Base-by-base conservation (phyloP, 2,113 vertebrate species). In the Myiagra hebetior region DNA sequence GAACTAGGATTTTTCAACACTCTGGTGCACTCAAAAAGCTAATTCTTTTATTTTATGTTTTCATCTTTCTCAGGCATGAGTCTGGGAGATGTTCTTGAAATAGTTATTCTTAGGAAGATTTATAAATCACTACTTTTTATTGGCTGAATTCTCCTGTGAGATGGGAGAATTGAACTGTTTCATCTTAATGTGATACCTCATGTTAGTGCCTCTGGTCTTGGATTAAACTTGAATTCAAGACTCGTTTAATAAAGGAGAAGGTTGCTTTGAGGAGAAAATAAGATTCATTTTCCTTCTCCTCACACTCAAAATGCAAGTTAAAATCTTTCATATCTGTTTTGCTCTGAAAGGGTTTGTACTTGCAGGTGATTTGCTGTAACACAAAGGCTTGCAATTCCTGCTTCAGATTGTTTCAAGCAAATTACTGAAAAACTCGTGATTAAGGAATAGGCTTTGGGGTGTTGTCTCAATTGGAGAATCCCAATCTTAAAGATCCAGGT, bases 181-280 rank as follows among this genome's bases (percentile, higher is more conserved):
- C 84, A 85, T 46, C 44, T 83, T 94, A 55, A 57, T 92, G n/a
- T 83, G 79, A 97, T 98, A 98, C 98, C 97, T 98, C 98, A 98
- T 91, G 91, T 91, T 95, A 92, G 87, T 97, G 56, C 95, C 70
- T 93, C 47, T 96, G 91, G 68, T 95, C 96, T 97, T 96, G 78
- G 73, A 96, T 95, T 97, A 80, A 95, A 78, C 79, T 69, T 31
- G 20, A 26, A 76, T 96, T 95, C 96, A 95, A 97, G 91, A 91
- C 90, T 83, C 55, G 4, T 95, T 63, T 95, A 93, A 79, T 87
- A 65, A 64, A 91, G 65, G 65, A 89, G 84, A 84, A 85, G 49
- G 89, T 93, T 26, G 52, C 37, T 90, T 92, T 82, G 76, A 91
- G 67, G 65, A 60, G 85, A 92, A 97, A 91, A 68, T 70, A 75